A percentile compares a stretch with the other conserved stretches of the same genome.
These are phyloP conservation scores for Heliothis virescens DNA, from an alignment of 1,140 invertebrate species.

Conservation along the genomic window DNA sequence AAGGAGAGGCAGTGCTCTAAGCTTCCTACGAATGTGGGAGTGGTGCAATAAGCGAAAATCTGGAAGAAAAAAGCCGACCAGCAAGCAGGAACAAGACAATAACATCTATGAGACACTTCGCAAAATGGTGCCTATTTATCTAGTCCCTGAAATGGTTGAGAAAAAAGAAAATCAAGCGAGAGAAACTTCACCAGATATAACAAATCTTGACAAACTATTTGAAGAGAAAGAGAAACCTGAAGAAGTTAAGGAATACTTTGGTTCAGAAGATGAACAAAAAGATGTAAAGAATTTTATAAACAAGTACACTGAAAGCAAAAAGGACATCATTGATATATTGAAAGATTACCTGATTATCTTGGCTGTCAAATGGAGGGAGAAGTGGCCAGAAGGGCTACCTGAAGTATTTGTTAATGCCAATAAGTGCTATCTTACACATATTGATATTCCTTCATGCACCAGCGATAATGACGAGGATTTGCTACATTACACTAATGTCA, in stretches of 20 bases:
- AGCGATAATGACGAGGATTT: constrained; percentile 84
- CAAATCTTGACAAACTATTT: constrained; percentile 89
- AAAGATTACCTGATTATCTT: constrained; percentile 87
- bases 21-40: constrained; percentile 90
- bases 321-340: constrained; percentile 88
- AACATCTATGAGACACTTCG: constrained; percentile 89
- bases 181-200: constrained; percentile 88
- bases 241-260: constrained; percentile 87
- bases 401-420: constrained; percentile 88
- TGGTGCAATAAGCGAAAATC: constrained; percentile 91
- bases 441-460: constrained; percentile 86
- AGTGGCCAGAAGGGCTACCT: constrained; percentile 88
- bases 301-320: constrained; percentile 82
- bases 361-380: constrained; percentile 87
- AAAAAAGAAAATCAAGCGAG: constrained; percentile 79
- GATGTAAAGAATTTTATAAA: constrained; percentile 89
- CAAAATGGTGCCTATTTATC: constrained; percentile 84
- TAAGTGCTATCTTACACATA: constrained; percentile 84
- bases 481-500: constrained; percentile 87
- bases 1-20: constrained; percentile 89
- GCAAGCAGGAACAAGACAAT: constrained; percentile 84
- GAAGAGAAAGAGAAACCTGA: constrained; percentile 84
- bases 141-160: constrained; percentile 75
- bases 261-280: constrained; percentile 87
- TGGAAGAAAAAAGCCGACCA: constrained; percentile 86